Evolutionary conservation across 2,113 vertebrate genomes (phyloP).

Genomic region (Tor tambroides): DNA sequence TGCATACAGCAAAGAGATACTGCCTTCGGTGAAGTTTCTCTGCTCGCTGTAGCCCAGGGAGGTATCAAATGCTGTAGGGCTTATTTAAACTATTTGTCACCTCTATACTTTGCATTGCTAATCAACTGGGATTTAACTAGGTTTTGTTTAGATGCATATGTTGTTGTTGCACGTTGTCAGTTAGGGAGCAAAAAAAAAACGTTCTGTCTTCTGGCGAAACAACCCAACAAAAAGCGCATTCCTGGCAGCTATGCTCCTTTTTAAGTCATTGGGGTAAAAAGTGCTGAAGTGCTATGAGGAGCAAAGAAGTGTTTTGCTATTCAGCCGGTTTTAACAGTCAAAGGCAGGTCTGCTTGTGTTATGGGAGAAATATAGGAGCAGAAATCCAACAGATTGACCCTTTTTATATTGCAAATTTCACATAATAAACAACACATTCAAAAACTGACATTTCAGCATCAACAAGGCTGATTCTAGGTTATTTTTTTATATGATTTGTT

Average conservation of each 20-base stretch:
- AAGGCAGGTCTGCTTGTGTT: background rate
- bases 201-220: conserved; percentile 27
- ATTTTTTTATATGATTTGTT: background rate
- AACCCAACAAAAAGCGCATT: conserved; percentile 11
- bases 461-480: background rate
- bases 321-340: background rate
- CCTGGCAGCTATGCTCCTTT: conserved; percentile 34
- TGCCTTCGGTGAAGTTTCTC: conserved; percentile 26
- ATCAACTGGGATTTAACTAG: conserved; percentile 44
- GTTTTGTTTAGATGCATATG: conserved; percentile 35
- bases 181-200: background rate
- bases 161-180: conserved; percentile 11
- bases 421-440: background rate
- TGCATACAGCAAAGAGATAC: background rate
- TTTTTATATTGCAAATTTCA: background rate
- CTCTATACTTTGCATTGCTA: conserved; percentile 29
- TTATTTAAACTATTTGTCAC: conserved; percentile 46
- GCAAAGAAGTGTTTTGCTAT: conserved; percentile 11
- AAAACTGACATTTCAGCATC: background rate
- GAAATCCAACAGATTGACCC: background rate
- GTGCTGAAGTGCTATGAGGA: background rate
- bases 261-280: conserved; percentile 27
- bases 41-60: conserved; percentile 23
- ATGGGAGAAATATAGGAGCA: background rate
- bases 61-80: conserved; percentile 35